A percentile compares a stretch with the other conserved stretches of the same genome.
These are phyloP conservation scores for Limnephilus rhombicus DNA, from an alignment of 2,888 invertebrate species.

Conservation along the genomic window DNA sequence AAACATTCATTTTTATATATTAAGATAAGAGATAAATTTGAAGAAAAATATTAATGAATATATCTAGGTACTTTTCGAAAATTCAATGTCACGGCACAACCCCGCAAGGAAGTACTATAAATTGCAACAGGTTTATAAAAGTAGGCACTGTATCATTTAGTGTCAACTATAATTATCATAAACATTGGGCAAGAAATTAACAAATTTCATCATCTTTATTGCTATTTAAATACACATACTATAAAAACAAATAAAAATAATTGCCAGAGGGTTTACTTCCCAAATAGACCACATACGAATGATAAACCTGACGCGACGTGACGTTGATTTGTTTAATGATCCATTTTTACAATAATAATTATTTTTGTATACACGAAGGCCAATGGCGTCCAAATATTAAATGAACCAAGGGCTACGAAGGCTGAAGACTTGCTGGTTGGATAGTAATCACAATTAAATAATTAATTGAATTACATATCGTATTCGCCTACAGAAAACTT, in stretches of 20 bases:
- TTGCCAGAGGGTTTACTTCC: slow-evolving; percentile 1
- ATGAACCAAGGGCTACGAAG: not conserved
- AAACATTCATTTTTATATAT: too few species aligned
- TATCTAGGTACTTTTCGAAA: not conserved
- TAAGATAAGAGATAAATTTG: too few species aligned
- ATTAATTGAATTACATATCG: not conserved
- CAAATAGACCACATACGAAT: not conserved
- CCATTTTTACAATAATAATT: not conserved
- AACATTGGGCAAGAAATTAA: not conserved
- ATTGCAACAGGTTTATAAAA: not conserved
- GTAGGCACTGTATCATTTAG: not conserved
- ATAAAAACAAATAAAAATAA: not conserved
- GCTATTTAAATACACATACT: not conserved
- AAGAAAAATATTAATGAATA: not conserved
- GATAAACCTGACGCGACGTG: not conserved
- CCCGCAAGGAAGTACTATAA: not conserved
- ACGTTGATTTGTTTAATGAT: not conserved
- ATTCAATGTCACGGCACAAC: not conserved
- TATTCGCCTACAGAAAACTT: not conserved
- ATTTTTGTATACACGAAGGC: not conserved
- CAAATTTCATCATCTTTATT: not conserved
- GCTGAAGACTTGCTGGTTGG: not conserved
- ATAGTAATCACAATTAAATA: not conserved
- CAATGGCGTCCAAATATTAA: not conserved
- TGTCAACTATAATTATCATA: not conserved